A percentile compares a stretch with the other conserved stretches of the same genome.
phyloP scores from a whole-genome alignment of 2,113 vertebrate species.

The Heterochromis multidens region DNA sequence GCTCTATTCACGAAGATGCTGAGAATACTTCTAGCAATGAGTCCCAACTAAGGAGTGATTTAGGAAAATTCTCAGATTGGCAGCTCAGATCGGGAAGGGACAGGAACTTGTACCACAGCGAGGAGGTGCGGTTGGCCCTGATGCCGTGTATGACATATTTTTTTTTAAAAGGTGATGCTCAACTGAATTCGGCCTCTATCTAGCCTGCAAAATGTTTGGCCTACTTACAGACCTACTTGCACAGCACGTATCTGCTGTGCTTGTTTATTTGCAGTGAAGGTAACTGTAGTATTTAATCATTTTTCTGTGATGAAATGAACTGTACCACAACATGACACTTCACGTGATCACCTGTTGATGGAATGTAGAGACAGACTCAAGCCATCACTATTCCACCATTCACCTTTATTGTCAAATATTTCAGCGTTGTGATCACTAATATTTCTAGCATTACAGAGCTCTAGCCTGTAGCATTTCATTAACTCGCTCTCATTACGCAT shows the following conservation, averaged over 20 bases:
- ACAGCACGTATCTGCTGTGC: not conserved
- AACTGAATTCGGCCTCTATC: not conserved
- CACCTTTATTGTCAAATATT: not conserved
- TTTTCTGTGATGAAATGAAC: not conserved
- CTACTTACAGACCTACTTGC: not conserved
- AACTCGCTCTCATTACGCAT: not conserved
- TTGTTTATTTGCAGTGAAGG: not conserved
- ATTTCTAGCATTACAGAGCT: not conserved
- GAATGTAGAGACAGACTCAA: not conserved
- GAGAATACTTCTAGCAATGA: not conserved
- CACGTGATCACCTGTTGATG: no score
- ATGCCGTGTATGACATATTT: not conserved
- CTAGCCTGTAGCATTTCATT: not conserved
- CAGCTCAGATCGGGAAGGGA: not conserved
- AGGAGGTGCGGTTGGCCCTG: no score
- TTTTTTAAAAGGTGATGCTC: not conserved
- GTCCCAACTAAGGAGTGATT: not conserved
- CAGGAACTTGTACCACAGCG: not conserved
- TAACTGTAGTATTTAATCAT: not conserved
- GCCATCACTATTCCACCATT: not conserved
- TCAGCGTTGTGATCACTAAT: not conserved
- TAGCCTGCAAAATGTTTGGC: not conserved
- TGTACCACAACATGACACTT: no score
- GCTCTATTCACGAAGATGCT: not conserved
- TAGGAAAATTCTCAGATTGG: not conserved